Base-by-base conservation (phyloP, 2,113 vertebrate species). In the Xyliphius kryptos region DNA sequence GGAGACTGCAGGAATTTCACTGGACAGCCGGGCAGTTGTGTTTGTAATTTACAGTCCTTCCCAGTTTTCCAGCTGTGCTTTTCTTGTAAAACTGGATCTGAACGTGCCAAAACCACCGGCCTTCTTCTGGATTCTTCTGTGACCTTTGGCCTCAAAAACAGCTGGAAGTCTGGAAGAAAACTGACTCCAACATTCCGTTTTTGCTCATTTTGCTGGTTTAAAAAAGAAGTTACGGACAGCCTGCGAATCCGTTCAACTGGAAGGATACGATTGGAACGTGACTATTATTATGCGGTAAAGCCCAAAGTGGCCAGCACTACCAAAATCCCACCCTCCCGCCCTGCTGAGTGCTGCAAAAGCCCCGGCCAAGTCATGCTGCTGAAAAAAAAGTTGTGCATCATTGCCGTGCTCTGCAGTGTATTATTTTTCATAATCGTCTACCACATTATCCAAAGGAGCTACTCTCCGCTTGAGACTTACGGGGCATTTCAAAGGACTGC, bases 391-490 rank as follows among this genome's bases (percentile, higher is more conserved):
- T 8, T 80, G 66, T 88, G 74, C 5, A 67, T 78, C 3, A 63
- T 17, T 1, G 22, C 61, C 20, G 1, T 78, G 52, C 71, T 77
- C 1, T 55, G 76, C 1, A 69, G 63, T 41, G 63, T 85, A 67
- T 59, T 88, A 55, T 78, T 88, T 58, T 78, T 87, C 53, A 83
- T 82, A 80, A 63, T 89, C 1, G 80, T 77, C 56, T 81, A 70
- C 49, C 78, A 86, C 54, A 78, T 69, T 44, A 76, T 85, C 49
- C 84, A 81, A n/a, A 75, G 20, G 58, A 63, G 52, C 32, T 46
- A 55, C 3, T 51, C 77, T 60, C 66, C 63, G 36, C 65, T 62
- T 2, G 8, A 66, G 66, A 44, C 70, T 1, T 5, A 13, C 17
- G 19, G 13, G 1, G 17, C 6, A 15, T 17, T 40, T 53, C 55